These are phyloP conservation scores for Pteropus alecto DNA, from an alignment of 2,113 vertebrate species.

Conservation along the genomic window DNA sequence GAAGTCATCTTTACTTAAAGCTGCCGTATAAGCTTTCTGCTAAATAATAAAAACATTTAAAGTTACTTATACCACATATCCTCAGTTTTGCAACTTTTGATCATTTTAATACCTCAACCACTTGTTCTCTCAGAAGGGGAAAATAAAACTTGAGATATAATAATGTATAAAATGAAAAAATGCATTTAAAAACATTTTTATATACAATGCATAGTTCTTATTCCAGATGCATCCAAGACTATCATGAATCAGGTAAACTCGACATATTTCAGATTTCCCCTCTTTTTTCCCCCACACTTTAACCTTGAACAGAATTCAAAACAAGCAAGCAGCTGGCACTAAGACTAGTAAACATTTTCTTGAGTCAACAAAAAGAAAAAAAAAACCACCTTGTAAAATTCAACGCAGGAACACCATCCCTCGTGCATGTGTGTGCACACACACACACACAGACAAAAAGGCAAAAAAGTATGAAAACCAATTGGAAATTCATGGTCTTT, in stretches of 20 bases:
- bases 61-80: conserved; percentile 12
- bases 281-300: not conserved
- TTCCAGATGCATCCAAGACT: not conserved
- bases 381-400: conserved; percentile 35
- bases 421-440: not conserved
- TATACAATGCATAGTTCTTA: not conserved
- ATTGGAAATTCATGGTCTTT: conserved; percentile 58
- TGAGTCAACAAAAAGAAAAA: conserved; percentile 55
- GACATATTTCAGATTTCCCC: not conserved
- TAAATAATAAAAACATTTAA: conserved; percentile 69
- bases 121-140: not conserved
- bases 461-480: conserved; percentile 49
- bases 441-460: not conserved
- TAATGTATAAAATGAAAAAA: not conserved
- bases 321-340: conserved; percentile 63
- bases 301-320: conserved; percentile 53
- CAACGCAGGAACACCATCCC: conserved; percentile 26
- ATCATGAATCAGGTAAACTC: conserved; percentile 16
- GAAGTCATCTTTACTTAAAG: conserved; percentile 77
- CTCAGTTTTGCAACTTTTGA: conserved; percentile 10
- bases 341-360: conserved; percentile 51
- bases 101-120: not conserved
- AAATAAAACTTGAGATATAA: not conserved
- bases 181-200: conserved; percentile 21
- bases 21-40: conserved; percentile 44